Base-by-base conservation (phyloP, 2,888 invertebrate species). In the Nezara viridula region DNA sequence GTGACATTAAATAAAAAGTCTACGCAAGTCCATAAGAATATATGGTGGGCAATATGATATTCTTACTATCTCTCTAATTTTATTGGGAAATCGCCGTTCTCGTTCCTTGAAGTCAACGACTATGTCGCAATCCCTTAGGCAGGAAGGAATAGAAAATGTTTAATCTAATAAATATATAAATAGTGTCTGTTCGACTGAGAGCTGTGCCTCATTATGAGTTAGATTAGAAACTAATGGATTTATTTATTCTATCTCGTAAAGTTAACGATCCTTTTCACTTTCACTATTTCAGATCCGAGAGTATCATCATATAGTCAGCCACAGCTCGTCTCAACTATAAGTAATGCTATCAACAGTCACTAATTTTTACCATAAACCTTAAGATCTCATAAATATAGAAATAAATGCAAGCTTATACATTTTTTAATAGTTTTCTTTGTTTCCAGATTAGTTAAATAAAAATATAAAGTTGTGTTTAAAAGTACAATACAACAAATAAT, bases 161-260 rank as follows among this genome's bases (percentile, higher is more conserved):
- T 7, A 44, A 44, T 7, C 44, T 44, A 44, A 16, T 50, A 19
- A 50, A 16, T 2, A n/a, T 21, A 32, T 60, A 60, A 60, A 0
- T 27, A 60, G 27, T 60, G 16, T 14, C 14, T 27, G 37, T 73
- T 73, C 19, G 3, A 60, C 60, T 73, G 37, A 37, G 16, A 37
- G 32, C 1, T 37, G 21, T 32, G 9, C 1, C 5, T 73, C 66
- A 37, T 73, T 73, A 73, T 27, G 37, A 37, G 19, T 6, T 19
- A 37, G 66, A 73, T 73, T 37, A 73, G 66, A 73, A 73, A 73
- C 66, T 73, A 73, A 73, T 73, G 37, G 66, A 73, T 73, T 73
- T 73, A 73, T 73, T 73, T 73, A 73, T 73, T 37, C 37, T 73
- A 73, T 73, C 32, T 37, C 21, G 9, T 32, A 37, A 37, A 37